Base-by-base conservation (phyloP, 2,113 vertebrate genomes). In the Psephotus haematonotus region DNA sequence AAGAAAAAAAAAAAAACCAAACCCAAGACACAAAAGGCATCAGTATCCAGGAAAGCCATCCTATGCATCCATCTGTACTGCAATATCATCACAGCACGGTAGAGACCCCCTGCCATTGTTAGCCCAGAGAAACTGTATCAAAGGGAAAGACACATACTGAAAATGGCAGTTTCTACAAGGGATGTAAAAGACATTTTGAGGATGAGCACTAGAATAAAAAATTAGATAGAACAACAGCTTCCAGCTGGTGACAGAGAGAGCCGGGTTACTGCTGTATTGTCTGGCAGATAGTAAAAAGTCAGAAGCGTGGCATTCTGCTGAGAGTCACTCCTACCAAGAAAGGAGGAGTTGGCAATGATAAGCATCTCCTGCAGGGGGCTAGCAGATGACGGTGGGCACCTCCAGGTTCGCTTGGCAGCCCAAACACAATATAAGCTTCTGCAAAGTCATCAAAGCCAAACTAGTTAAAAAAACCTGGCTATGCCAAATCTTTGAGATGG, bases 191-290 rank as follows among this genome's bases (percentile, higher is more conserved):
- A 63, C 35, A 62, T 86, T 81, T 78, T 67, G 68, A 92, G 41
- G 65, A 86, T 74, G 43, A 94, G 60, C 86, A 86, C 59, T 64
- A 70, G 87, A 65, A 69, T 94, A 59, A 95, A 95, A 93, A 92
- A 88, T 50, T 13, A 82, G 31, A 55, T 18, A 59, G 70, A 78
- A 82, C 69, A 86, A 89, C 52, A 80, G n/a, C 69, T 91, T 94
- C 84, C 87, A 92, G 92, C 91, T 78, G 68, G 86, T 86, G 79
- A 83, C 0, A 2, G 76, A 83, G 64, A 70, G 49, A 74, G 53
- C 41, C 55, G 74, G 76, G 71, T 90, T 93, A 62, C 68, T 92
- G 86, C 64, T 88, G 88, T 62, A 80, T 62, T 88, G 71, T 80
- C 90, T 92, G 91, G 76, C 79, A 93, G 76, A 76, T 0, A 90